A percentile compares a stretch with the other conserved stretches of the same genome.
These are phyloP conservation scores for Callyntrura guangdongensis DNA, from an alignment of 2,888 invertebrate genomes.

Conservation along the genomic window DNA sequence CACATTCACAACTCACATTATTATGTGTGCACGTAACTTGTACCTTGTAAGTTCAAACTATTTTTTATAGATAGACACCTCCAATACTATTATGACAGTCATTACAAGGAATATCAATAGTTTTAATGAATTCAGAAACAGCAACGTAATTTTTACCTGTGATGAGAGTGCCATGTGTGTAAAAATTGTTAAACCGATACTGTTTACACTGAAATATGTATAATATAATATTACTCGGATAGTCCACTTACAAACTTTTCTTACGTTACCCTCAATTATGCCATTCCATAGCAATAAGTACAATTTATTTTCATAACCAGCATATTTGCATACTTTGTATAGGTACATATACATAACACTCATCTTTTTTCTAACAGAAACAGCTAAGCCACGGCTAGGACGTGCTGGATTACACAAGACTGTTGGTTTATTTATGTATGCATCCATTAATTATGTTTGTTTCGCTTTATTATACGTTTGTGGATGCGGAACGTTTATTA, in stretches of 20 bases:
- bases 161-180: slow-evolving; percentile 5
- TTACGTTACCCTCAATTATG: neutral
- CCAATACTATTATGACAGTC: neutral
- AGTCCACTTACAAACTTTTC: neutral
- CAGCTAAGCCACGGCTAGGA: neutral
- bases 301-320: no score
- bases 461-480: slow-evolving; percentile 19
- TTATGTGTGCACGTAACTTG: neutral
- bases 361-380: neutral
- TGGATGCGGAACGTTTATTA: slow-evolving; percentile 20
- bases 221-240: neutral
- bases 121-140: slow-evolving; percentile 4
- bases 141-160: neutral
- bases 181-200: neutral
- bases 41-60: neutral
- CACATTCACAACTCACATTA: neutral
- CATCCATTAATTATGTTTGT: slow-evolving; percentile 44
- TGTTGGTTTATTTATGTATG: slow-evolving; percentile 15
- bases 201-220: neutral
- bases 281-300: neutral
- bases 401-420: neutral
- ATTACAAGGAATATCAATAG: neutral
- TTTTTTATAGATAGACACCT: neutral
- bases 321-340: no score
- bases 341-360: neutral